phyloP scores from a whole-genome alignment of 2,888 invertebrate species.

The Drosophila paracracens region DNA sequence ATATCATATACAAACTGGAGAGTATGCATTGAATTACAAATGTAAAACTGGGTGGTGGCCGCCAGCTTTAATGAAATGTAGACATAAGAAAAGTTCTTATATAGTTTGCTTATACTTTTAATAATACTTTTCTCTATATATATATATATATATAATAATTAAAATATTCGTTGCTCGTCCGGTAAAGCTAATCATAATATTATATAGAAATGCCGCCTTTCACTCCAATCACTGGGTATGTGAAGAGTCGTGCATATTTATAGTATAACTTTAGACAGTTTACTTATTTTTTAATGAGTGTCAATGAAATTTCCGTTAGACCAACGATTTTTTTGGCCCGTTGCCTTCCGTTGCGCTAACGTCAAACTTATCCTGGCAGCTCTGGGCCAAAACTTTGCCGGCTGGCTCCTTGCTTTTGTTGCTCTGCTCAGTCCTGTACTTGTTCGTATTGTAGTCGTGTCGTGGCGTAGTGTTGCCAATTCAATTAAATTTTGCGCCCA shows the following conservation, averaged over 20 bases:
- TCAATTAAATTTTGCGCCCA: slow-evolving; percentile 65
- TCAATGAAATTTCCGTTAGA: slow-evolving; percentile 71
- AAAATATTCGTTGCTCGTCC: background rate
- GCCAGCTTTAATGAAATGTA: background rate
- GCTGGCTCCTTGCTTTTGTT: slow-evolving; percentile 9
- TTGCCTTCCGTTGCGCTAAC: slow-evolving; percentile 18
- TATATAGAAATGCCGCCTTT: background rate
- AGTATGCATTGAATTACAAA: slow-evolving; percentile 13
- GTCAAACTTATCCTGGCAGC: slow-evolving; percentile 53
- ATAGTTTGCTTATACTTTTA: background rate
- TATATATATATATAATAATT: background rate
- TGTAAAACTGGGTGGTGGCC: background rate
- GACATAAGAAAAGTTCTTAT: background rate
- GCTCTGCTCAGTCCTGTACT: slow-evolving; percentile 5
- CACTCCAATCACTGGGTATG: slow-evolving; percentile 26
- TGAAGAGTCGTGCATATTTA: background rate
- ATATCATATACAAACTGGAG: slow-evolving; percentile 8
- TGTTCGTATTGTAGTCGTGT: slow-evolving; percentile 14
- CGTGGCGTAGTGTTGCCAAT: slow-evolving; percentile 63
- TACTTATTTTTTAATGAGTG: slow-evolving; percentile 66
- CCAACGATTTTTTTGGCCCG: slow-evolving; percentile 33
- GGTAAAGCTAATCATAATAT: background rate
- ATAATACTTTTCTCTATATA: background rate
- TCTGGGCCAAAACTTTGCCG: slow-evolving; percentile 45
- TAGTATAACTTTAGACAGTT: background rate